These are phyloP conservation scores for Scortum barcoo DNA, from an alignment of 2,113 vertebrate genomes.

Conservation along the genomic window DNA sequence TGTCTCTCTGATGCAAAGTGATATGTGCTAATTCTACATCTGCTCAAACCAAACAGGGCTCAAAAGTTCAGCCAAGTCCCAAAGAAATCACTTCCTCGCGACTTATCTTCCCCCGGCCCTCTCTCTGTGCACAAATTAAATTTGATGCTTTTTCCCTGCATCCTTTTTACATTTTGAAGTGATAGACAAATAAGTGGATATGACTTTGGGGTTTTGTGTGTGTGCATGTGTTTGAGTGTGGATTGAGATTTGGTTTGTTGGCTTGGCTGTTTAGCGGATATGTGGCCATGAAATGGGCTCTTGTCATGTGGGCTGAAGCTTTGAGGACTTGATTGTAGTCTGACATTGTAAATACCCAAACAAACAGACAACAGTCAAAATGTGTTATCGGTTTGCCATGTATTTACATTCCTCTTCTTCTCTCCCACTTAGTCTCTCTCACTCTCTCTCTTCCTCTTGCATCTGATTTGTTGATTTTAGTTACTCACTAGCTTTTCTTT, in stretches of 20 bases:
- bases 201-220: constrained; percentile 58
- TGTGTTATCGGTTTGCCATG: constrained; percentile 70
- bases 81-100: constrained; percentile 61
- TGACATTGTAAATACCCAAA: constrained; percentile 83
- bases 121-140: constrained; percentile 30
- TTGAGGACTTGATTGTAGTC: constrained; percentile 80
- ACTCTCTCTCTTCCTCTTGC: constrained; percentile 23
- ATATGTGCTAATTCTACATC: constrained; percentile 84
- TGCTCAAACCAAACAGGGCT: constrained; percentile 79
- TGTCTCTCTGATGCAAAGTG: constrained; percentile 81
- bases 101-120: constrained; percentile 37
- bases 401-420: constrained; percentile 82
- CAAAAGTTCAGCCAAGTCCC: constrained; percentile 76
- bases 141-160: constrained; percentile 38
- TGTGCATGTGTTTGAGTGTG: constrained; percentile 22
- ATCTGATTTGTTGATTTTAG: constrained; percentile 55
- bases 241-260: constrained; percentile 63
- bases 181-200: constrained; percentile 65
- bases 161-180: constrained; percentile 58
- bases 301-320: constrained; percentile 72
- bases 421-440: constrained; percentile 39
- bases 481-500: constrained; percentile 33
- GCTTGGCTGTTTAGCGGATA: constrained; percentile 69
- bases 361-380: constrained; percentile 79
- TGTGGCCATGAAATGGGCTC: constrained; percentile 71